Percentiles rank a stretch among this genome's conserved stretches.
phyloP scores from a whole-genome alignment of 1,140 invertebrate species.

The Drosophila paulistorum region DNA sequence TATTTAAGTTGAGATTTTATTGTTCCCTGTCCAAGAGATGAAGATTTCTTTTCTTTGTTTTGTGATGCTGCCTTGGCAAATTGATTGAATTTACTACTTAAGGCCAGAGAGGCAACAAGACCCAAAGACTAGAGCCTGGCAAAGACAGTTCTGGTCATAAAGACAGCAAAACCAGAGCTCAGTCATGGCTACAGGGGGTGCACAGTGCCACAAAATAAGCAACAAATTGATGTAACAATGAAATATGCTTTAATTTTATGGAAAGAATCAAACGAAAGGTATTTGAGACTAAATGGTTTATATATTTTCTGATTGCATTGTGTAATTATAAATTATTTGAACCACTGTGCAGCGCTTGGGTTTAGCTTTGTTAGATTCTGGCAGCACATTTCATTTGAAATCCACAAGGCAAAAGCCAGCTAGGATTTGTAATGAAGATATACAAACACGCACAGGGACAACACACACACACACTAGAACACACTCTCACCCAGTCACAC shows the following conservation, averaged over 20 bases:
- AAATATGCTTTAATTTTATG: neutral
- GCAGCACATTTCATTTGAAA: slow-evolving; percentile 57
- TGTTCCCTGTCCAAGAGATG: slow-evolving; percentile 29
- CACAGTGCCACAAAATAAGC: neutral
- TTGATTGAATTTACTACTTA: slow-evolving; percentile 68
- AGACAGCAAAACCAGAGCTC: slow-evolving; percentile 14
- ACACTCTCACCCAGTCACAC: slow-evolving; percentile 31
- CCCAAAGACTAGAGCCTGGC: slow-evolving; percentile 34
- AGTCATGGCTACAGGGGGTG: neutral
- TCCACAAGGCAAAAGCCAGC: slow-evolving; percentile 69
- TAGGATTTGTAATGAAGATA: slow-evolving; percentile 74
- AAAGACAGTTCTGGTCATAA: slow-evolving; percentile 43
- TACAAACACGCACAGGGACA: slow-evolving; percentile 56
- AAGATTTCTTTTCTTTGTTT: slow-evolving; percentile 34
- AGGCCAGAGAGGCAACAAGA: slow-evolving; percentile 41
- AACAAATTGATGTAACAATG: no score
- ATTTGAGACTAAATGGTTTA: neutral
- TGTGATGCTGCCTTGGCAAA: slow-evolving; percentile 38
- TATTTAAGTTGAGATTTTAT: slow-evolving; percentile 66
- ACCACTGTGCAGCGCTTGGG: slow-evolving; percentile 36
- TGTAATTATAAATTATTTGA: neutral
- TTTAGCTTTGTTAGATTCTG: slow-evolving; percentile 35
- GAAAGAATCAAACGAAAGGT: neutral
- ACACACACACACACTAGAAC: slow-evolving; percentile 40
- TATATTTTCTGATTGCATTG: neutral